phyloP scores from a whole-genome alignment of 2,888 invertebrate genomes.

The Rhamphomyia laevipes region DNA sequence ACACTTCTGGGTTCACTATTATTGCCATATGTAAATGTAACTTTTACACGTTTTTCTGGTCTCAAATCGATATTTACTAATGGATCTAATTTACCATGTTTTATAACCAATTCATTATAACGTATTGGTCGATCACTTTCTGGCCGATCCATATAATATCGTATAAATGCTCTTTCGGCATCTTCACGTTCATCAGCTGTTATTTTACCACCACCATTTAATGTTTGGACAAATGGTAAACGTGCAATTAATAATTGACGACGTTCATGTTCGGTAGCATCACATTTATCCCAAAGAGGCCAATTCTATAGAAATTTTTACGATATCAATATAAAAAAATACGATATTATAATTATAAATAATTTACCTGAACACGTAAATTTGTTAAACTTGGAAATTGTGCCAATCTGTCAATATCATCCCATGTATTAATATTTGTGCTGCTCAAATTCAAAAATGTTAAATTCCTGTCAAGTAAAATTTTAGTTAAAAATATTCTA shows the following conservation, averaged over 20 bases:
- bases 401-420: slow-evolving; percentile 76
- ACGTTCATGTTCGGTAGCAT: slow-evolving; percentile 80
- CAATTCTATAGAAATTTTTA: slow-evolving; percentile 38
- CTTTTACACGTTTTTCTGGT: slow-evolving; percentile 76
- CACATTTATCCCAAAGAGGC: slow-evolving; percentile 63
- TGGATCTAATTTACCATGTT: slow-evolving; percentile 84
- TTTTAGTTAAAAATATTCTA: background rate
- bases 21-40: slow-evolving; percentile 69
- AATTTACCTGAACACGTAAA: slow-evolving; percentile 62
- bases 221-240: slow-evolving; percentile 68
- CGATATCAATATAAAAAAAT: slow-evolving; percentile 5
- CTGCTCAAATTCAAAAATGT: slow-evolving; percentile 76
- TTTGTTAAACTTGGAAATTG: slow-evolving; percentile 73
- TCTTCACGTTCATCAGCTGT: slow-evolving; percentile 77
- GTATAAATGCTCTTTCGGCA: slow-evolving; percentile 85
- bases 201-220: slow-evolving; percentile 84
- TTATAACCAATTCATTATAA: slow-evolving; percentile 63
- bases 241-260: slow-evolving; percentile 78
- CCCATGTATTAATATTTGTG: slow-evolving; percentile 73
- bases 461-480: slow-evolving; percentile 40
- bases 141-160: slow-evolving; percentile 82
- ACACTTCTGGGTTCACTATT: slow-evolving; percentile 61
- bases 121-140: slow-evolving; percentile 68
- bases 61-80: slow-evolving; percentile 77
- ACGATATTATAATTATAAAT: slow-evolving; percentile 4